These are phyloP conservation scores for Equus przewalskii DNA, from an alignment of 2,113 vertebrate genomes.

Conservation along the genomic window DNA sequence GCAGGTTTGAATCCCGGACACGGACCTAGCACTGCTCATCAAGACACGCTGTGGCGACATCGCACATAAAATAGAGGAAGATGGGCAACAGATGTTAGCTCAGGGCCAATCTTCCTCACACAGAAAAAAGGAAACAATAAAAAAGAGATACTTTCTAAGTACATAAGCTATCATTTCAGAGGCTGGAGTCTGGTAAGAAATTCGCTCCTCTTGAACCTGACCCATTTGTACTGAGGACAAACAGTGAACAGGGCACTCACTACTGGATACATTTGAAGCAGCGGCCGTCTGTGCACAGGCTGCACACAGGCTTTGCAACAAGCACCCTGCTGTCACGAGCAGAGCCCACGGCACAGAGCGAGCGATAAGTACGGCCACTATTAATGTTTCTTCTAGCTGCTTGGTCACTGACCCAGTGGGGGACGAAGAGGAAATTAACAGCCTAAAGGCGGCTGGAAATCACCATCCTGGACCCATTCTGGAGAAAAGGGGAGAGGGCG, in stretches of 20 bases:
- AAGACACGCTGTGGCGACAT: no score
- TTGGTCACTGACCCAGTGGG: neutral
- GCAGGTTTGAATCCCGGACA: no score
- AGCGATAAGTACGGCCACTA: neutral
- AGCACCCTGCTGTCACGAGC: neutral
- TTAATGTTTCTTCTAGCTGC: neutral
- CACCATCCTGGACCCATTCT: no score
- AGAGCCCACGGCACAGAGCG: no score
- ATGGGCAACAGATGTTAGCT: no score
- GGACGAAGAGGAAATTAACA: neutral
- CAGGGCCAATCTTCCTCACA: no score
- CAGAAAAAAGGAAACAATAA: no score
- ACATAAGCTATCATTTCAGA: neutral
- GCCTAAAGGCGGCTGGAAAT: neutral
- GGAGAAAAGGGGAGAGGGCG: neutral
- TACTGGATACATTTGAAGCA: neutral
- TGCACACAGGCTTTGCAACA: neutral
- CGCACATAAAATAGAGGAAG: no score
- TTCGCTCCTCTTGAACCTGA: neutral
- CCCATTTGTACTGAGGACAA: neutral
- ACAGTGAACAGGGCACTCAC: accelerated
- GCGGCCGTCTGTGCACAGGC: neutral
- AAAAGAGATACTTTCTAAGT: neutral
- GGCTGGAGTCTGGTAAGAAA: neutral
- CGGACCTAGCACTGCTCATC: no score